A percentile compares a stretch with the other conserved stretches of the same genome.
These are phyloP conservation scores for Myotis yumanensis DNA, from an alignment of 2,113 vertebrate species.

Conservation along the genomic window DNA sequence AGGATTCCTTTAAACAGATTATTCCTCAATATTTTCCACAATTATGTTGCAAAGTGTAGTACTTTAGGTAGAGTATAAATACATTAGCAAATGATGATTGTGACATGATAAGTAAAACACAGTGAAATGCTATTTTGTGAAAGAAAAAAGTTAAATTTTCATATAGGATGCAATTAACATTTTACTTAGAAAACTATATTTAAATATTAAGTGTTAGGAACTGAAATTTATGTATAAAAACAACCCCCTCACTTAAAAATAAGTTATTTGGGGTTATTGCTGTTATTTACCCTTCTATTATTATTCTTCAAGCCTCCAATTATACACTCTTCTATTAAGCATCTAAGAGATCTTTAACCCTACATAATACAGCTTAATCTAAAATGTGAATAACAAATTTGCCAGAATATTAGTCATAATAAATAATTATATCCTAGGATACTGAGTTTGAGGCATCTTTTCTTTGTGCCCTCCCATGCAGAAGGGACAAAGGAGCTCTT, in stretches of 20 bases:
- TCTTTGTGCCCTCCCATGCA: not conserved
- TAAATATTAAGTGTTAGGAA: constrained; percentile 11
- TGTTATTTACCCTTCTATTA: not conserved
- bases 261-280: not conserved
- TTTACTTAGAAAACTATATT: not conserved
- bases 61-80: not conserved
- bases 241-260: not conserved
- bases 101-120: not conserved
- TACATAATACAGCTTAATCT: not conserved
- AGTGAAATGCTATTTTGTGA: not conserved
- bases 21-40: no score
- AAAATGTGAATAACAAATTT: not conserved
- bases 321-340: not conserved
- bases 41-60: not conserved
- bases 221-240: not conserved
- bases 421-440: not conserved
- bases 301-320: not conserved
- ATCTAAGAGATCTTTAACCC: not conserved
- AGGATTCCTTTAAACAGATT: not conserved
- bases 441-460: not conserved
- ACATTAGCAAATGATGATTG: not conserved
- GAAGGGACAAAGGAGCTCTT: no score
- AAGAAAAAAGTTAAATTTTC: not conserved
- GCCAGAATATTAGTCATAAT: not conserved
- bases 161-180: not conserved